Evolutionary conservation across 2,797 vertebrate species (phyloP), one percentile per base, ranked within the genome.

Genomic region (Bradypodion pumilum): DNA sequence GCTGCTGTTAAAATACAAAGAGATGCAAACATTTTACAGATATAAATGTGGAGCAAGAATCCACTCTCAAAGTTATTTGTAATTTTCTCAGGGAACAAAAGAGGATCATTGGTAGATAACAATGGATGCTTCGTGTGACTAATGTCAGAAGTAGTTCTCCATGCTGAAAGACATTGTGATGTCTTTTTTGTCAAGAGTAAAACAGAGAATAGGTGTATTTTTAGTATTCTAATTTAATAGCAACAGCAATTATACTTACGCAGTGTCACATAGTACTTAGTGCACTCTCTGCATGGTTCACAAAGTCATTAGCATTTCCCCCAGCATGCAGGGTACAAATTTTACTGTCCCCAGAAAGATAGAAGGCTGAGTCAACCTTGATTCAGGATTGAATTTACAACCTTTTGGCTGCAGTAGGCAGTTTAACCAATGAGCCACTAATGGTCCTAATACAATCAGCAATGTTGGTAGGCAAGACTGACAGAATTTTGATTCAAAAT

Each of bases 11-110:
- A 85, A 81, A 46, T 44, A 62, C 13, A 1, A 75, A 60, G 81
- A 6, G 8, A 63, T 52, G 83, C 37, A 81, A 65, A 73, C 9
- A 12, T 0, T 5, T 80, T 69, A 62, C 62, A 81, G 1, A 56
- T n/a, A 80, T 78, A 81, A 81, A 85, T n/a, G 16, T 56, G 72
- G 32, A 87, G 10, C 75, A 6, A 77, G 80, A 73, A 3, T 76
- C 0, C 25, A 56, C 75, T 84, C 81, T 46, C 86, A 40, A 80
- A 81, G 7, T 0, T 76, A 82, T 85, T 86, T 83, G 35, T 85
- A 88, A 85, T 88, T 81, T 85, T 1, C 25, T 84, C 10, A 46
- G 89, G 88, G 15, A 87, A 29, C 13, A 77, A 70, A 86, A 78
- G 3, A 78, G 74, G 72, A 83, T 83, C 52, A 37, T 60, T 69